A percentile compares a stretch with the other conserved stretches of the same genome.
Evolutionary conservation across 2,113 vertebrate species (phyloP).

Genomic region (Phocoena phocoena): DNA sequence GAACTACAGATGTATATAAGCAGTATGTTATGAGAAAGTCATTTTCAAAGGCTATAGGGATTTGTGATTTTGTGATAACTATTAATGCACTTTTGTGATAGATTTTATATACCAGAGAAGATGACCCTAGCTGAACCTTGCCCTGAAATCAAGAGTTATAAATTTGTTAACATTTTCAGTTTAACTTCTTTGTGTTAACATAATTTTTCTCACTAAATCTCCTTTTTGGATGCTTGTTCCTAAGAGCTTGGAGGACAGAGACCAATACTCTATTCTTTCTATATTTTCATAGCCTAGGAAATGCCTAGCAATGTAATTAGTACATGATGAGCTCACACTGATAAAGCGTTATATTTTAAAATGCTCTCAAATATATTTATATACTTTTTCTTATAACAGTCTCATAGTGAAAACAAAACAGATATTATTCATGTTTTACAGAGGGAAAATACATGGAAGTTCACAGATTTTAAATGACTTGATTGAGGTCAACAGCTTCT

Average conservation of each 20-base stretch:
- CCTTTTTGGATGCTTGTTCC: not conserved
- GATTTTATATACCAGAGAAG: not conserved
- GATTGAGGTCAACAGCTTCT: not conserved
- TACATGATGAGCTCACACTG: not conserved
- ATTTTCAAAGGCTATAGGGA: not conserved
- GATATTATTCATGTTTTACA: not conserved
- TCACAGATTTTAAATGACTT: not conserved
- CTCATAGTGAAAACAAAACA: not conserved
- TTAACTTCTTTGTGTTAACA: not conserved
- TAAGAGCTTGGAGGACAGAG: not conserved
- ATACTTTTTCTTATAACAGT: not conserved
- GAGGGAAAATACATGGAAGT: not conserved
- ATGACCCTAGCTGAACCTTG: not conserved
- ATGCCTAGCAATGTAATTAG: not conserved
- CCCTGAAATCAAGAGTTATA: not conserved
- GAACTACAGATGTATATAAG: not conserved
- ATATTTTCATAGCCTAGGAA: not conserved
- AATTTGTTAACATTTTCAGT: not conserved
- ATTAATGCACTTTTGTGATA: not conserved
- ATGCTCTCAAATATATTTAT: not conserved
- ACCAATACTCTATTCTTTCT: not conserved
- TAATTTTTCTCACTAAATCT: not conserved
- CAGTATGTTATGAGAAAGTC: not conserved
- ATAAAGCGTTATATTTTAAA: not conserved
- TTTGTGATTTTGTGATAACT: constrained; percentile 1